Base-by-base conservation (phyloP, 2,797 vertebrate genomes). In the Petrocephalus schoutedeni region DNA sequence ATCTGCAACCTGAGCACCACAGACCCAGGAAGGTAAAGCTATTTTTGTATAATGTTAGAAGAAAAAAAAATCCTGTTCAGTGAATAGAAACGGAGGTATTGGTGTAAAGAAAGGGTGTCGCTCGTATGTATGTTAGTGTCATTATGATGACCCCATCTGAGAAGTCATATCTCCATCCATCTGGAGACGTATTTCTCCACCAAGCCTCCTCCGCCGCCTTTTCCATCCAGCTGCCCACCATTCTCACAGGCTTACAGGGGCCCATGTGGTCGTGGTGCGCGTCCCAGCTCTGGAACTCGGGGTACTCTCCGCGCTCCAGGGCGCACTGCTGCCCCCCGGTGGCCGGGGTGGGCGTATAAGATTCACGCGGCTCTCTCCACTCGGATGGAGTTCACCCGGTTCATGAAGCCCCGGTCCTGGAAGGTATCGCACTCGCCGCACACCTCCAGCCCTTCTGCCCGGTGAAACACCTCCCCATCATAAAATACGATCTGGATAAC, bases 161-260 rank as follows among this genome's bases (percentile, higher is more conserved):
- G 21, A 57, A 32, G 28, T 36, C 16, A n/a, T 85, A n/a, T 57
- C 10, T 57, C 28, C 23, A 23, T 56, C 84, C 54, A 85, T 54
- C 56, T 59, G 53, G 6, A 85, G 54, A 19, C 2, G 36, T 36
- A 54, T 16, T 23, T 16, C 5, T 32, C 54, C 83, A 57, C 7
- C 14, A 41, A 6, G 10, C 8, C 16, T 12, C 36, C 16, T 16
- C n/a, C 19, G 19, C 19, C 58, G 58, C 58, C 6, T 59, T 6
- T 59, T 59, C n/a, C 58, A 59, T 21, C 14, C 1, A 45, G 57
- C 12, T 21, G 91, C 95, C 92, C 93, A 97, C 97, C 97, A 97
- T 98, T 61, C 95, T 95, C 1, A 98, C 86, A 10, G 97, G 97
- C 89, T 90, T 94, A 91, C 96, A 97, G 93, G 97, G 98, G 88